These are phyloP conservation scores for Mellivora capensis DNA, from an alignment of 2,113 vertebrate genomes.

Conservation along the genomic window DNA sequence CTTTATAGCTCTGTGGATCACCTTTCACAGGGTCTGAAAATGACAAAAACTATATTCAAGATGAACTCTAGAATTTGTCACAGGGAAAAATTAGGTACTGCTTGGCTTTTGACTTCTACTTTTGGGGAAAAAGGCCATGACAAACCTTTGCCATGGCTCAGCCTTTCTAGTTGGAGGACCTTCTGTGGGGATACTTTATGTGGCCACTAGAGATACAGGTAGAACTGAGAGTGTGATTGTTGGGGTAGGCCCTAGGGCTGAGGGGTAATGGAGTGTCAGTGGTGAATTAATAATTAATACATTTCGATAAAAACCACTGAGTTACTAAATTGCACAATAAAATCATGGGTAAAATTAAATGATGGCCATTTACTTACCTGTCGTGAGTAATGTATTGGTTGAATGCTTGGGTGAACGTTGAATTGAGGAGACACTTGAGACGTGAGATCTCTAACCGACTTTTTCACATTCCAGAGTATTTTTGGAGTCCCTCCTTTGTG, in stretches of 20 bases:
- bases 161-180: not conserved
- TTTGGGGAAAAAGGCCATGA: not conserved
- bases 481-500: not conserved
- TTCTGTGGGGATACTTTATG: not conserved
- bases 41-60: not conserved
- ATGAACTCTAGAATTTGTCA: not conserved
- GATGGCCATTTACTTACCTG: not conserved
- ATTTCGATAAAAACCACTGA: not conserved
- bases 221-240: not conserved
- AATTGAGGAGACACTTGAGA: not conserved
- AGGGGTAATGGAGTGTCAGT: not conserved
- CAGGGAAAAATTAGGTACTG: not conserved
- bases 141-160: not conserved
- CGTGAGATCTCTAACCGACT: not conserved
- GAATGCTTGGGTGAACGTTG: not conserved
- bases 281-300: not conserved
- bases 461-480: not conserved
- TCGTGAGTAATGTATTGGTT: not conserved
- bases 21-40: not conserved
- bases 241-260: not conserved
- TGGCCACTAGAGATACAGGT: not conserved
- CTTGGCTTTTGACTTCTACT: not conserved
- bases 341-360: not conserved
- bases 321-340: not conserved
- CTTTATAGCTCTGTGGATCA: not conserved